phyloP scores from a whole-genome alignment of 2,113 vertebrate genomes.

The Ailurus styani region DNA sequence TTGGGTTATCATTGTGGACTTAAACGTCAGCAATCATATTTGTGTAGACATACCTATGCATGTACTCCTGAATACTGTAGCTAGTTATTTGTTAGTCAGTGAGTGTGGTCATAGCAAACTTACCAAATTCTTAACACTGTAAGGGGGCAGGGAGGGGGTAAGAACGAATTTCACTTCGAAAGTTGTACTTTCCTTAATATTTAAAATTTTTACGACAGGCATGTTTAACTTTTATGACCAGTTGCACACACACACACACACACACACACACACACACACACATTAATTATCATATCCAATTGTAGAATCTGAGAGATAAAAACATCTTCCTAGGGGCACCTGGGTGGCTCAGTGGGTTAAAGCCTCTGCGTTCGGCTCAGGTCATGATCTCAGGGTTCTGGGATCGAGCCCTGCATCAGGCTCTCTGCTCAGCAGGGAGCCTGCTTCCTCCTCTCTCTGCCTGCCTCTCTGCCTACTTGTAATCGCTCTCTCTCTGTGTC shows the following conservation, averaged over 20 bases:
- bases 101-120: not conserved
- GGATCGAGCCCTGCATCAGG: too few species aligned
- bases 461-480: too few species aligned
- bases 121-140: not conserved
- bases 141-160: accelerated
- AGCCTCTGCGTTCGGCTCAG: too few species aligned
- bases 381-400: too few species aligned
- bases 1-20: not conserved
- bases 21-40: not conserved
- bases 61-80: not conserved
- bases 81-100: not conserved
- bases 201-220: not conserved
- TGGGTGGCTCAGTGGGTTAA: too few species aligned
- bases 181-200: not conserved
- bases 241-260: not conserved
- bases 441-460: too few species aligned
- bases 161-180: not conserved
- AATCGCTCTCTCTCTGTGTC: too few species aligned
- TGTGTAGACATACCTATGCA: not conserved
- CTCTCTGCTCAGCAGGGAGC: too few species aligned
- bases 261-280: not conserved
- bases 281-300: not conserved
- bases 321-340: not conserved
- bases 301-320: not conserved
- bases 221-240: not conserved